phyloP scores from a whole-genome alignment of 2,113 vertebrate species.

The Colistium nudipinnis region DNA sequence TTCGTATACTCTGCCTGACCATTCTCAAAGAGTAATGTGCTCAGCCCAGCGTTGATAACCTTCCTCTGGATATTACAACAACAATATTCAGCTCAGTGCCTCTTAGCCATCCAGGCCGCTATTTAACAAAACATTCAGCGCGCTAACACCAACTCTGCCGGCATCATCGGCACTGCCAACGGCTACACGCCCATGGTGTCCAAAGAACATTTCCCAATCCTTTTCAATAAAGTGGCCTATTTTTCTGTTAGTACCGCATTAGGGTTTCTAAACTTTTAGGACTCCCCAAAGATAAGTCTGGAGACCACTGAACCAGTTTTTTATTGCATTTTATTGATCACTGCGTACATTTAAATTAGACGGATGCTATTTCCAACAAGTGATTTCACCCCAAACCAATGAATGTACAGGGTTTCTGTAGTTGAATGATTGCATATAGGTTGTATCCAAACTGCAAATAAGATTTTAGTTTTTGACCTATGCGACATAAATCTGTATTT shows the following conservation, averaged over 20 bases:
- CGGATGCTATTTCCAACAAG: background rate
- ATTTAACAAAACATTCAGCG: conserved; percentile 15
- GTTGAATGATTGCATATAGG: too few relatives aligned
- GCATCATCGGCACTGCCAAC: background rate
- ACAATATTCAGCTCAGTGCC: conserved; percentile 47
- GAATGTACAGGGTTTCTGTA: background rate
- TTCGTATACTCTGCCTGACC: background rate
- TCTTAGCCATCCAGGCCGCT: conserved; percentile 31
- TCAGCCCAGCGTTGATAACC: conserved; percentile 17
- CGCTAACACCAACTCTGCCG: conserved; percentile 21
- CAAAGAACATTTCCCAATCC: background rate
- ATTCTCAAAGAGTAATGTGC: background rate
- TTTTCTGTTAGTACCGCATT: background rate
- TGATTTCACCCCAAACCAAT: background rate
- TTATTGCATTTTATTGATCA: background rate
- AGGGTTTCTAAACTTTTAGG: background rate
- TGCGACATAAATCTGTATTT: too few relatives aligned
- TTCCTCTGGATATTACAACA: conserved; percentile 36
- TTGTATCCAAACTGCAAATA: too few relatives aligned
- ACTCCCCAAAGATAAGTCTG: background rate
- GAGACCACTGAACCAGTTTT: background rate
- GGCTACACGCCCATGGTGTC: background rate
- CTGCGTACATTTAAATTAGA: too few relatives aligned
- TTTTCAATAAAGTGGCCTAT: background rate
- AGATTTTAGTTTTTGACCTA: too few relatives aligned